A percentile compares a stretch with the other conserved stretches of the same genome.
These are phyloP conservation scores for Melanophora roralis DNA, from an alignment of 2,888 invertebrate genomes.

Conservation along the genomic window DNA sequence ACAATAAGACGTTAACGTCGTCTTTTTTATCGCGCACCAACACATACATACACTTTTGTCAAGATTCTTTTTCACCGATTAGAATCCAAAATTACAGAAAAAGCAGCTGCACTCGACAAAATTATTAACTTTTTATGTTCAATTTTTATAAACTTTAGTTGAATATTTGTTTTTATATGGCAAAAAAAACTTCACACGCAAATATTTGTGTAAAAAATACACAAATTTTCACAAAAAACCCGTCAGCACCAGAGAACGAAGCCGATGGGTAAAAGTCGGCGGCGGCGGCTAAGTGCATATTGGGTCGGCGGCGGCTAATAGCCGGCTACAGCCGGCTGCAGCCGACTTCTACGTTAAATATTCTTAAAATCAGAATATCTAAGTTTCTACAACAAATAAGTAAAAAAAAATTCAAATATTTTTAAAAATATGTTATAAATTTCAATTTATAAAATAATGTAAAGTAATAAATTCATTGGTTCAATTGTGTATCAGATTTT, in stretches of 20 bases:
- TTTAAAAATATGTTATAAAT: no score
- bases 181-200: slow-evolving; percentile 24
- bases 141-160: not conserved
- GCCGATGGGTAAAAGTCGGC: no score
- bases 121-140: not conserved
- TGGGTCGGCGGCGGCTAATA: no score
- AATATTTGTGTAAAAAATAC: slow-evolving; percentile 37
- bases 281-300: no score
- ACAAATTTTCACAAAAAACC: slow-evolving; percentile 36
- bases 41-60: slow-evolving; percentile 19
- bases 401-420: no score
- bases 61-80: not conserved
- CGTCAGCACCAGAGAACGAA: slow-evolving; percentile 42
- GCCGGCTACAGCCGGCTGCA: no score
- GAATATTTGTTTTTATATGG: not conserved
- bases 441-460: no score
- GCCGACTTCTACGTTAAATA: no score
- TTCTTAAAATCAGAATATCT: no score
- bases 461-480: no score
- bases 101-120: not conserved
- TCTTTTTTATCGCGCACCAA: slow-evolving; percentile 3
- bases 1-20: slow-evolving; percentile 45
- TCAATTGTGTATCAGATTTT: no score
- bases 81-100: not conserved
- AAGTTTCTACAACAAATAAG: no score